Base-by-base conservation (phyloP, 2,888 invertebrate genomes). In the Isotomurus palustris region DNA sequence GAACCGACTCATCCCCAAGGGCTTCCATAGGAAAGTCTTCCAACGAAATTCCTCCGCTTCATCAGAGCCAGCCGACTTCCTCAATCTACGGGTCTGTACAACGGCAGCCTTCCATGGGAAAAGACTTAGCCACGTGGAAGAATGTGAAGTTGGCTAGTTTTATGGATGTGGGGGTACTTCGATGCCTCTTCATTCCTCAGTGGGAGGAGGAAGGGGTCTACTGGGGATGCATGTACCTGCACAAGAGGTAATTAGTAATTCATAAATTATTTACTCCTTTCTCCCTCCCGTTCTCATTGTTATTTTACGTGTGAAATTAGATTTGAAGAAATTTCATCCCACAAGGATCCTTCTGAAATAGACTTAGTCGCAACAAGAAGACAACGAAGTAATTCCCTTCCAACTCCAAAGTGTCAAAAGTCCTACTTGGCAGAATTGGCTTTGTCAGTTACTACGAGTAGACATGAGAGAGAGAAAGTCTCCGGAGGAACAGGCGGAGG, bases 131-230 rank as follows among this genome's bases (percentile, higher is more conserved):
- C 12, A 28, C 57, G 2, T 67, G 64, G 69, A 68, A 67, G 25
- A 83, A 89, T 78, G 80, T 88, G 1, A 82, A 85, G 14, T 86
- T 90, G 21, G 99, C 99, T 0, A 95, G 94, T 1, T 96, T 94
- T 75, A 79, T 99, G 55, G 99, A 99, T 75, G 91, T 99, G 0
- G 93, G 95, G 2, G 95, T 97, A 0, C 77, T 99, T 53, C 82
- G 97, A 51, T 96, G 97, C 74, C 81, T 99, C 14, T 95, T 99
- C 74, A 88, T 95, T 60, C 84, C 91, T 0, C 93, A 95, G 73
- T 99, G 99, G 99, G 88, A 91, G 73, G 96, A 97, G 74, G 96
- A 97, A 75, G 99, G 99, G 0, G 87, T 97, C 12, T 91, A 89
- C 75, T 99, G 99, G 99, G 94, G 93, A 14, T 77, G 97, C 28